phyloP scores from a whole-genome alignment of 2,888 invertebrate genomes.

The Thumatha senex region DNA sequence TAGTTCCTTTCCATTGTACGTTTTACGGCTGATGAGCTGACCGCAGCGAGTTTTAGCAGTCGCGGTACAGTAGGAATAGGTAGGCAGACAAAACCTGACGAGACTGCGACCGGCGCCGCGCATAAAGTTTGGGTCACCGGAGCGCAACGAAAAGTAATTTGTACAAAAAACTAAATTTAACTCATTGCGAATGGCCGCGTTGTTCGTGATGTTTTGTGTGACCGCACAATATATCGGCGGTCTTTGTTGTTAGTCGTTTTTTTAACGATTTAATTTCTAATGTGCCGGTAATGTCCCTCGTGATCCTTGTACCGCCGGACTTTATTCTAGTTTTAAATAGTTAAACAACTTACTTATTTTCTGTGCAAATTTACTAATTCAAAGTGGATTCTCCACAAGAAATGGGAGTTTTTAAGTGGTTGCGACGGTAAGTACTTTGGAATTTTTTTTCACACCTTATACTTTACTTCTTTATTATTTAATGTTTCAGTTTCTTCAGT shows the following conservation, averaged over 20 bases:
- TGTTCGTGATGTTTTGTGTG: conserved; percentile 81
- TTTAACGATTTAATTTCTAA: conserved; percentile 62
- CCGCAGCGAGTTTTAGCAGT: conserved; percentile 41
- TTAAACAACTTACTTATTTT: conserved; percentile 30
- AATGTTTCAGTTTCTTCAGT: background rate
- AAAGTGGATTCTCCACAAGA: conserved; percentile 68
- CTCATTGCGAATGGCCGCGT: conserved; percentile 78
- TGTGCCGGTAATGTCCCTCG: conserved; percentile 76
- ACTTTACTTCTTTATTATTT: conserved; percentile 7
- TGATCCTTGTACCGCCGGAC: conserved; percentile 50
- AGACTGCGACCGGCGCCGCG: conserved; percentile 53
- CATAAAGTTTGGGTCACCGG: conserved; percentile 74
- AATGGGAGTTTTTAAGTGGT: conserved; percentile 81
- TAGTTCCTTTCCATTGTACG: conserved; percentile 36
- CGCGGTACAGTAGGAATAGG: background rate
- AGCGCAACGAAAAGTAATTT: conserved; percentile 83
- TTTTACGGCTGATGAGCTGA: conserved; percentile 50
- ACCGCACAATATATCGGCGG: conserved; percentile 79
- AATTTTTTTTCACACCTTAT: background rate
- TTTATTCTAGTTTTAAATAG: conserved; percentile 48
- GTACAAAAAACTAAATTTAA: conserved; percentile 81
- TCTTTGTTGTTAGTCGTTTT: conserved; percentile 80
- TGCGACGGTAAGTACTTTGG: conserved; percentile 71
- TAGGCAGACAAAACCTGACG: conserved; percentile 37
- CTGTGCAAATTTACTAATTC: conserved; percentile 30